Percentiles rank a stretch among this genome's conserved stretches.
These are phyloP conservation scores for Trachelipus rathkii DNA, from an alignment of 1,140 invertebrate species.

Conservation along the genomic window DNA sequence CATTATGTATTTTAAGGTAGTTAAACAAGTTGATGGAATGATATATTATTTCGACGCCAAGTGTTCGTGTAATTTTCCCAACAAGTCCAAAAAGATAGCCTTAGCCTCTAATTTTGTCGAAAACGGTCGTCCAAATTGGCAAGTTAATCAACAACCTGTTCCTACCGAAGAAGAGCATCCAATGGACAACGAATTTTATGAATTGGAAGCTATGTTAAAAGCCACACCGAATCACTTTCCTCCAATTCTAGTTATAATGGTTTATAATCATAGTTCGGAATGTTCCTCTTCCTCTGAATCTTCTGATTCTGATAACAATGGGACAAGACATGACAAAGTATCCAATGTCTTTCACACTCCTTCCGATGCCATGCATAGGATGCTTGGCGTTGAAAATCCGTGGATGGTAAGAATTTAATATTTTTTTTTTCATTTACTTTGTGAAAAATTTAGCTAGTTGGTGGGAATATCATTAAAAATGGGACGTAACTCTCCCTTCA, in stretches of 20 bases:
- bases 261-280: background rate
- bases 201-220: background rate
- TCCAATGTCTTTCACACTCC: background rate
- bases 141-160: too few relatives aligned
- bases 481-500: too few relatives aligned
- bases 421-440: too few relatives aligned
- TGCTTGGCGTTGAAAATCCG: background rate
- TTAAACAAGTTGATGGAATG: background rate
- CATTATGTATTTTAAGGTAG: too few relatives aligned
- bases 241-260: background rate
- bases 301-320: background rate
- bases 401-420: constrained; percentile 3
- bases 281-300: background rate
- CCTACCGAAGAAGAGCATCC: too few relatives aligned
- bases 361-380: background rate
- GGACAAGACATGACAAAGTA: background rate
- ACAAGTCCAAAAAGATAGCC: too few relatives aligned
- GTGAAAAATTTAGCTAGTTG: too few relatives aligned
- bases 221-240: background rate
- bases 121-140: too few relatives aligned
- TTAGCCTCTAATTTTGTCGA: too few relatives aligned
- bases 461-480: too few relatives aligned
- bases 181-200: too few relatives aligned
- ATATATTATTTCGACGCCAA: background rate
- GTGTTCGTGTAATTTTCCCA: background rate